Base-by-base conservation (phyloP, 2,888 invertebrate species). In the Baronia brevicornis region DNA sequence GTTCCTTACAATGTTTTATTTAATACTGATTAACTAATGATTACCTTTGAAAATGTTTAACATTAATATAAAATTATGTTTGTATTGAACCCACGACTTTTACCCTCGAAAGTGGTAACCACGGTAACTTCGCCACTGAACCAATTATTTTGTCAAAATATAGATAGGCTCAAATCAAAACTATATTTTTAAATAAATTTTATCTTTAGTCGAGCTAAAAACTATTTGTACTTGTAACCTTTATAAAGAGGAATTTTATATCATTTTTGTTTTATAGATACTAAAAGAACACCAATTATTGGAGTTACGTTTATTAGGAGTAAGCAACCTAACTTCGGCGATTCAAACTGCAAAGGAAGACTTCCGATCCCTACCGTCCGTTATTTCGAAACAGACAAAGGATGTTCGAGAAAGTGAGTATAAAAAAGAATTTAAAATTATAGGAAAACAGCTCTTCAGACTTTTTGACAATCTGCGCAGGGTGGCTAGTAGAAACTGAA, bases 291-390 rank as follows among this genome's bases (percentile, higher is more conserved):
- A 84, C 33, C 85, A 85, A 39, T 58, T 88, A 33, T 58, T 84
- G 13, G 71, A 87, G 36, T 67, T 86, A 1, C 70, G 72, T 11
- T 62, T 69, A 22, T 50, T 85, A 11, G 86, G 84, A 6, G 82
- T 84, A 7, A 84, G 86, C 29, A 88, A 89, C 56, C 62, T 87
- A 44, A 87, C 87, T 28, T 84, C 71, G 48, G 87, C 87, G 5
- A 84, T 89, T 43, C 84, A 87, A 5, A 75, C 73, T 20, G 88
- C 89, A 2, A 79, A 87, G 15, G 82, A 84, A 34, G 86, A 87
- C 49, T 90, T 90, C 48, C 74, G 78, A 34, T 78, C 84, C 26
- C 69, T 91, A 33, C 90, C 91, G 1, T 74, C 86, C 33, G 84
- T 86, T 34, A 85, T 91, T 39, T 75, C 80, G 6, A 58, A 80